Evolutionary conservation across 35 echinoderm and acorn worm species (phyloP), one percentile per base, ranked within the genome.

Genomic region (Ptychodera flava): DNA sequence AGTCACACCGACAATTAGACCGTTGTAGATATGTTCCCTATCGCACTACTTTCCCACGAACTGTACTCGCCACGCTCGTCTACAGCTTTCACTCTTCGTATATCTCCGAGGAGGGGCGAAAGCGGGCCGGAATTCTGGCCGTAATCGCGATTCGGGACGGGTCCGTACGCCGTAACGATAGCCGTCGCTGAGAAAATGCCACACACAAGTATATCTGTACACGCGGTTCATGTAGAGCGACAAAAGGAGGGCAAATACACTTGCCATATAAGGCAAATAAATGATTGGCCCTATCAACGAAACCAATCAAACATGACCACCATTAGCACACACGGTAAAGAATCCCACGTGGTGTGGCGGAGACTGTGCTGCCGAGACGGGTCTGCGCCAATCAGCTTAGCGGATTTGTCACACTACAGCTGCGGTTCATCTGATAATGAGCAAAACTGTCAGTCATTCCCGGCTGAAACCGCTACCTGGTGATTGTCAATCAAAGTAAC

Each of bases 261-360:
- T 36, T 83, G 34, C 82, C 82, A 83, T 36, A 83, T 83, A 83
- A 36, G 82, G 82, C 34, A 83, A 83, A 36, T 83, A 83, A 83
- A 36, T 83, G 82, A 83, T 83, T 83, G 82, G 82, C 82, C 82
- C 33, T 83, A 83, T 83, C 34, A 37, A 64, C 14, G 35, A 83
- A 83, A 83, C 82, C 82, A 83, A 83, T 83, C 82, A 83, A 83
- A 83, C 16, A 34, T 36, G 34, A 22, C 33, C 33, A 83, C 34
- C 14, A 14, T 36, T 83, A 37, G 82, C 82, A 36, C 82, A 83
- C 82, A 34, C 82, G n/a, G 37, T 22, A 64, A 64, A 64, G 45
- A 64, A 64, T 64, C 45, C 45, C 45, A 64, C 45, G 45, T 64
- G 45, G 45, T 64, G 22, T 64, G 45, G 45, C 45, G 45, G 45